phyloP scores from a whole-genome alignment of 1,140 invertebrate genomes.

The Drosophila parabipectinata region DNA sequence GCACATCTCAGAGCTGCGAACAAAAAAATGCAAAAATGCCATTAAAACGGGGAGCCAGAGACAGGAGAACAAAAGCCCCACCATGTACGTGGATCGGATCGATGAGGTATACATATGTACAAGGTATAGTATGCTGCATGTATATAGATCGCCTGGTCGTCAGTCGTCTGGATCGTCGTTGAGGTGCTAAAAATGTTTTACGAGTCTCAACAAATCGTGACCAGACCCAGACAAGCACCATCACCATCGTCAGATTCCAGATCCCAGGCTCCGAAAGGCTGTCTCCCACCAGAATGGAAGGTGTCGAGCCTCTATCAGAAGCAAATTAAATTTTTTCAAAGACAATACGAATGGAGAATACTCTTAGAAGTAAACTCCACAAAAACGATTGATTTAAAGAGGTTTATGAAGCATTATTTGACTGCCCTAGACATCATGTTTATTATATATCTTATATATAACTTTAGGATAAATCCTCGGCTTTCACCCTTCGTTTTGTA shows the following conservation, averaged over 20 bases:
- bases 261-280: conserved; percentile 16
- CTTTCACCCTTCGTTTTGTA: not conserved
- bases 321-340: not conserved
- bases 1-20: conserved; percentile 3
- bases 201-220: conserved; percentile 82
- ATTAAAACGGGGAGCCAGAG: conserved; percentile 56
- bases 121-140: not conserved
- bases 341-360: not conserved
- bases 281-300: conserved; percentile 35
- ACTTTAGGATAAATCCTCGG: not conserved
- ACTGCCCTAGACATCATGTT: not conserved
- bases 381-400: not conserved
- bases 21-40: conserved; percentile 65
- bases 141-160: conserved; percentile 59
- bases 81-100: conserved; percentile 39
- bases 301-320: conserved; percentile 42
- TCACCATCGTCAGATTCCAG: conserved; percentile 26
- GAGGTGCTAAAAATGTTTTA: conserved; percentile 83
- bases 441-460: not conserved
- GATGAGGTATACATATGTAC: not conserved
- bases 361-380: not conserved
- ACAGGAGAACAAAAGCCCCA: conserved; percentile 36
- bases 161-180: conserved; percentile 40
- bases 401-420: not conserved
- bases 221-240: conserved; percentile 58